These are phyloP conservation scores for Propithecus coquereli DNA, from an alignment of 2,113 vertebrate species.

Conservation along the genomic window DNA sequence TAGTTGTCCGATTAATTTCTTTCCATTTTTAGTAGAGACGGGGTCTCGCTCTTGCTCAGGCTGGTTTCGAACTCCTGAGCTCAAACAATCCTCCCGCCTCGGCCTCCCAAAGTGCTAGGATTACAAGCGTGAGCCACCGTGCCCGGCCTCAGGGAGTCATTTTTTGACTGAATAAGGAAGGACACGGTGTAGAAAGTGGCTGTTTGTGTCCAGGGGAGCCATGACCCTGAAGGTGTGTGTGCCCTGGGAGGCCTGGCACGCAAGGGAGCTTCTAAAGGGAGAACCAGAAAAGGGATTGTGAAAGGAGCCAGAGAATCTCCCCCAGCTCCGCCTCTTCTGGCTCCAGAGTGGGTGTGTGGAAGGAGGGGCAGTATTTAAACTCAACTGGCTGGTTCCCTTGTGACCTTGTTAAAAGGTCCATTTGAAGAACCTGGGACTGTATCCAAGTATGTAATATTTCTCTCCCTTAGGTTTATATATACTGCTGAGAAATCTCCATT, in stretches of 20 bases:
- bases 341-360: not conserved
- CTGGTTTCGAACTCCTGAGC: too few species aligned
- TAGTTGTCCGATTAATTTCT: too few species aligned
- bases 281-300: not conserved
- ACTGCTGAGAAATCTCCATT: not conserved
- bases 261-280: not conserved
- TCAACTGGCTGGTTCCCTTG: not conserved
- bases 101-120: too few species aligned
- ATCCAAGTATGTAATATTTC: conserved; percentile 1
- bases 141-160: too few species aligned
- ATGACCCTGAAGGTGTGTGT: not conserved
- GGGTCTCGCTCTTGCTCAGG: too few species aligned
- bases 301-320: not conserved
- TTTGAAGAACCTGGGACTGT: conserved; percentile 30
- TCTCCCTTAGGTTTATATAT: not conserved
- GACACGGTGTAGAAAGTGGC: not conserved
- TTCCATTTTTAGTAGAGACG: too few species aligned
- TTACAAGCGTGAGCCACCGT: too few species aligned
- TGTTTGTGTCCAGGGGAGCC: not conserved
- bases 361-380: not conserved
- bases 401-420: not conserved
- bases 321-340: not conserved
- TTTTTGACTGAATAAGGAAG: not conserved
- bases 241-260: not conserved
- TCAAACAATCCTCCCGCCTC: too few species aligned